phyloP scores from a whole-genome alignment of 2,888 invertebrate species.

The Kryphioiulus occultus region DNA sequence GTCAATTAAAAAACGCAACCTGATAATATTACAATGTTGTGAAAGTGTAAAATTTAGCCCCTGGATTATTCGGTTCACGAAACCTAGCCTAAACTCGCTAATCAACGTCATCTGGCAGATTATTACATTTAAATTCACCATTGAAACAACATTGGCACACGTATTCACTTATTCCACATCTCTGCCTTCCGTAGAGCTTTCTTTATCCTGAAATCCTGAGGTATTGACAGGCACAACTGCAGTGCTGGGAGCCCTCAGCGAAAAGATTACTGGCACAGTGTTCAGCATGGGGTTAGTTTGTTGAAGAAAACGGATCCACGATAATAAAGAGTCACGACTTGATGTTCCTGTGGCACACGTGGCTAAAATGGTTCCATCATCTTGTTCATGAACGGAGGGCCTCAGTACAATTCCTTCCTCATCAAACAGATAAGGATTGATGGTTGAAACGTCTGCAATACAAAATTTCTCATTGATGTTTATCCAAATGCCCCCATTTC shows the following conservation, averaged over 20 bases:
- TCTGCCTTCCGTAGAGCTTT: background rate
- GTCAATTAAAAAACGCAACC: no score
- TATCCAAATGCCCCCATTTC: background rate
- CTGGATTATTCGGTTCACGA: no score
- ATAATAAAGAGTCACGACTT: constrained; percentile 87
- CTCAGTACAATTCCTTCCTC: constrained; percentile 60
- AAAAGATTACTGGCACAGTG: constrained; percentile 84
- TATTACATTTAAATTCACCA: no score
- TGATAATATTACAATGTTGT: no score
- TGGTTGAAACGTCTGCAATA: background rate
- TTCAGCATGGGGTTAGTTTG: constrained; percentile 75
- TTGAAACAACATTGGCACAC: no score
- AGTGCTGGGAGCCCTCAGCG: constrained; percentile 72
- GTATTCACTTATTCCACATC: no score
- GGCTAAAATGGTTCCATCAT: constrained; percentile 86
- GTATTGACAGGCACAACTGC: constrained; percentile 56
- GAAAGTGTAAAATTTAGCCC: no score
- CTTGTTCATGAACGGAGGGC: constrained; percentile 87
- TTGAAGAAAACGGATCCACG: constrained; percentile 86
- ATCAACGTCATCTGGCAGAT: no score
- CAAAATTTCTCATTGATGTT: background rate
- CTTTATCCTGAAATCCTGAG: background rate
- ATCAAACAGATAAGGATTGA: background rate
- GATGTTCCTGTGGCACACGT: constrained; percentile 92
- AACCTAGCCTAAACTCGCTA: no score